These are phyloP conservation scores for Melanaphis sacchari DNA, from an alignment of 1,140 invertebrate genomes.

Conservation along the genomic window DNA sequence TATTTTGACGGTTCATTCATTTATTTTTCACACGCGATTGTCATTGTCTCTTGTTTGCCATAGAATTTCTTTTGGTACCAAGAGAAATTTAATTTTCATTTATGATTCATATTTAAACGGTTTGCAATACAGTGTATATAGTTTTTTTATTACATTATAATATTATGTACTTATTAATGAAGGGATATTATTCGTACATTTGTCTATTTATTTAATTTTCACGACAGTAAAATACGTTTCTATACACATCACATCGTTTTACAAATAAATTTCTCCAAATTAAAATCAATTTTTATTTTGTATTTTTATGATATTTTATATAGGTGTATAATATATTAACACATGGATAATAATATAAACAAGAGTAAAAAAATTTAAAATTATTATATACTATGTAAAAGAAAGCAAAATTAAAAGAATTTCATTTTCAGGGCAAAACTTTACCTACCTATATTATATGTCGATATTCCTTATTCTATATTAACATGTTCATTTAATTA, in stretches of 20 bases:
- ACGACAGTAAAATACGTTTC: neutral
- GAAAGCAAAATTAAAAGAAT: too few relatives aligned
- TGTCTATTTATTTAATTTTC: neutral
- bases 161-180: neutral
- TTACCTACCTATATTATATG: neutral
- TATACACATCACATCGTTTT: neutral
- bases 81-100: conserved; percentile 18
- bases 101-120: neutral
- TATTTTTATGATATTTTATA: neutral
- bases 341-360: neutral
- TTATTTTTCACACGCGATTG: conserved; percentile 18
- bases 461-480: neutral
- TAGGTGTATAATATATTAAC: neutral
- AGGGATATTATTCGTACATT: neutral
- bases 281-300: neutral
- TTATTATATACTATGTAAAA: neutral
- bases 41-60: neutral
- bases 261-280: neutral
- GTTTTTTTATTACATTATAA: neutral
- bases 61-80: neutral
- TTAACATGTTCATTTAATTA: neutral
- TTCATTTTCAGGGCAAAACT: neutral
- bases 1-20: neutral
- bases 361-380: neutral
- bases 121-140: neutral